Evolutionary conservation across 2,113 vertebrate genomes (phyloP), one percentile per base, ranked within the genome.

Genomic region (Emydocephalus ijimae): DNA sequence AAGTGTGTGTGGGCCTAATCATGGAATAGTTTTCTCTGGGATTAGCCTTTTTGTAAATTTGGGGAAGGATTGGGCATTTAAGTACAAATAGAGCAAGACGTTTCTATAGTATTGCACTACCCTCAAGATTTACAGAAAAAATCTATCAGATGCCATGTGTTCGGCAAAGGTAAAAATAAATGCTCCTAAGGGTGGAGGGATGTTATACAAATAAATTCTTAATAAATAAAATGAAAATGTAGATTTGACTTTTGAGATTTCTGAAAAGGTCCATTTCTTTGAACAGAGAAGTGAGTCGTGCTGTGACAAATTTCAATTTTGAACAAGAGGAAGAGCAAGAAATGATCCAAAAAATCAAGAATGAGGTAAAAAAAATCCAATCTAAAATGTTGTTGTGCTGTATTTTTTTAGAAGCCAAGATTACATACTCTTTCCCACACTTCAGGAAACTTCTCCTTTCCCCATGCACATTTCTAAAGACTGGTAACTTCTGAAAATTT

Each of bases 271-370:
- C 26, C 91, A 3, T 59, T 87, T 91, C 18, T 89, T 94, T 57
- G 92, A 89, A 90, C 95, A 98, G 97, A 57, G 97, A 97, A 93
- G 85, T 97, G 94, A 94, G 92, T 18, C 92, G 92, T 20, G 94
- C 97, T 91, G 93, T 97, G 95, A 95, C 92, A 43, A 93, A 43
- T 85, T 95, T 98, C 85, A 94, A 96, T 55, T 94, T 97, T 91
- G 88, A 96, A 92, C 92, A 86, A n/a, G 93, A 95, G 64, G 96
- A 94, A 89, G 94, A 97, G 7, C 94, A 96, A 85, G 96, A 97
- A 91, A 95, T 97, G 96, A 90, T 96, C 92, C 94, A 96, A 90
- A 59, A 96, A 54, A 96, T 98, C 93, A 97, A 95, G 92, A 90
- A 96, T 24, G 96, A 93, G 96, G 97, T 98, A 54, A 96, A 43